Conservation (phyloP, 2,113 vertebrate genomes). For the Psophia crepitans region DNA sequence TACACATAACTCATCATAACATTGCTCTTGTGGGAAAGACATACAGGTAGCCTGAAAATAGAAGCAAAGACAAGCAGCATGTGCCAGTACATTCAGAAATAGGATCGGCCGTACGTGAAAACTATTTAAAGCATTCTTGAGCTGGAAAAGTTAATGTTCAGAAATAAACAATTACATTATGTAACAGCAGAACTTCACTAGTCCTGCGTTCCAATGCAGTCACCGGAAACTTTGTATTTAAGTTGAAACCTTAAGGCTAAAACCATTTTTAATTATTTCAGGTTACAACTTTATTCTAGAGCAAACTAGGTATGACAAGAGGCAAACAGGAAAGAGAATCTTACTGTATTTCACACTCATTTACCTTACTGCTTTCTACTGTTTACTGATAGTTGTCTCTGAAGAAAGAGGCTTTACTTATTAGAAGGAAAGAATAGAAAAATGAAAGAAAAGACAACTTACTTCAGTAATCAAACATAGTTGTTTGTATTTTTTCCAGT, state of each 20-base stretch:
- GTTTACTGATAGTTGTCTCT: not conserved
- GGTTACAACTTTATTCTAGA: not conserved
- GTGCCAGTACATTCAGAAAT: not conserved
- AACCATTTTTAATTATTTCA: not conserved
- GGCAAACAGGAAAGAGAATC: not conserved
- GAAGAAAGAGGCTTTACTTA: not conserved
- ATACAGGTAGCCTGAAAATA: not conserved
- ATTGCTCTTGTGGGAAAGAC: not conserved
- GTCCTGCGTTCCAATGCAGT: not conserved
- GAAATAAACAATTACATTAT: not conserved
- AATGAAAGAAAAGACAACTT: not conserved
- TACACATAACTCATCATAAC: not conserved
- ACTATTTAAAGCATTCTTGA: not conserved
- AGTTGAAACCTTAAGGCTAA: not conserved
- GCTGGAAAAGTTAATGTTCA: not conserved
- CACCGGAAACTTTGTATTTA: not conserved
- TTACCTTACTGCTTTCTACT: not conserved
- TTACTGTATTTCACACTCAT: not conserved
- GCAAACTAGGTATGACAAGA: not conserved
- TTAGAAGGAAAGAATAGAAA: not conserved
- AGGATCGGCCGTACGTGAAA: not conserved
- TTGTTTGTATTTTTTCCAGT: not conserved
- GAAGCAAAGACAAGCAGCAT: rapidly evolving
- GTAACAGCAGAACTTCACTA: not conserved
- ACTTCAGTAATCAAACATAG: not conserved